Conservation (phyloP, 2,888 invertebrate genomes). For the Cosmopolites sordidus region DNA sequence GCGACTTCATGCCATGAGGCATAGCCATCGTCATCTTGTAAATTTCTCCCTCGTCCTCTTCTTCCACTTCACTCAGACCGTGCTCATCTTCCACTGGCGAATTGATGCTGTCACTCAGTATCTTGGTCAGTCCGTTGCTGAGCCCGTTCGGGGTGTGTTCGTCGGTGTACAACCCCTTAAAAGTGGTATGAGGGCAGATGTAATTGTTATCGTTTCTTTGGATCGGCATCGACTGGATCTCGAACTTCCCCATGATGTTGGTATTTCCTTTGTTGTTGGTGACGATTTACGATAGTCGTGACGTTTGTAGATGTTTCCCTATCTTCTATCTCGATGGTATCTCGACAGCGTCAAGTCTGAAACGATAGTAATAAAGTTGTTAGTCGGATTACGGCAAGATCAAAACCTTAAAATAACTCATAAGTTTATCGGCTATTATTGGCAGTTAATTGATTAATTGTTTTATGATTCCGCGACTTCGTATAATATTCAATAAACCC, state of each 20-base stretch:
- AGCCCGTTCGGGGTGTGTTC: conserved; percentile 8
- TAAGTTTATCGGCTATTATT: too few relatives aligned
- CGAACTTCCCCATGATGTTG: conserved; percentile 36
- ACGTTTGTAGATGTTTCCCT: conserved; percentile 6
- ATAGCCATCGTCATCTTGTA: conserved; percentile 3
- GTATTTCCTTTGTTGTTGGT: conserved; percentile 5
- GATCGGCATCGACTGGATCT: conserved; percentile 37
- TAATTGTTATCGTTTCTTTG: conserved; percentile 32
- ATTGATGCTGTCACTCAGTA: not conserved
- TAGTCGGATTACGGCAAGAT: too few relatives aligned
- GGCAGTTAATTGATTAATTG: too few relatives aligned
- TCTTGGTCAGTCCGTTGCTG: conserved; percentile 10
- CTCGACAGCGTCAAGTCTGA: conserved; percentile 22
- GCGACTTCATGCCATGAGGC: conserved; percentile 31
- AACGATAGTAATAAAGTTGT: conserved; percentile 14
- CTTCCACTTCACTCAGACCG: conserved; percentile 7
- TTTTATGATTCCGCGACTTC: too few relatives aligned
- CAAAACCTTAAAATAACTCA: too few relatives aligned
- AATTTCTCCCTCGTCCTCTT: conserved; percentile 1
- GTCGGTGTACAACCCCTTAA: conserved; percentile 22
- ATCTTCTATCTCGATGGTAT: conserved; percentile 14
- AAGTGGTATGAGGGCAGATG: conserved; percentile 30
- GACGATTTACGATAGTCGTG: conserved; percentile 8
- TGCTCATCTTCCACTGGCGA: conserved; percentile 3
- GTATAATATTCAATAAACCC: too few relatives aligned